Base-by-base conservation (phyloP, 1,140 invertebrate genomes). In the Ips nitidus region DNA sequence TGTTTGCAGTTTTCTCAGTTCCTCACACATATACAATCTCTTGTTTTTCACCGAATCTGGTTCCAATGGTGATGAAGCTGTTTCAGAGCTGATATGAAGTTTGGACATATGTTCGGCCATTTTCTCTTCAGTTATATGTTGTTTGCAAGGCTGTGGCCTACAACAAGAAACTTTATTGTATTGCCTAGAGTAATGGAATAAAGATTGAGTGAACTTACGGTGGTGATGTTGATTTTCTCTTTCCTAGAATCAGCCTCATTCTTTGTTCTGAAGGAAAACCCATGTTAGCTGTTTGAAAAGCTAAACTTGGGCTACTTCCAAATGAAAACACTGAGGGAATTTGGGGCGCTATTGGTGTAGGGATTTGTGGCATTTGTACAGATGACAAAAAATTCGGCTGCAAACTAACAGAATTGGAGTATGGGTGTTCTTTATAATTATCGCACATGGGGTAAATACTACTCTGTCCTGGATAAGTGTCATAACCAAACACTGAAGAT, bases 71-170 rank as follows among this genome's bases (percentile, higher is more conserved):
- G 70, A 71, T 8, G 62, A 45, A 37, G 72, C 71, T 4, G 77
- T 78, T 75, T 80, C 81, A 2, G 79, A 73, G 76, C 83, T 86
- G 69, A 93, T 91, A 73, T 91, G 89, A 38, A 93, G 79, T 42
- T 87, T 85, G 72, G 84, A 87, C 69, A 93, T 86, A 75, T 91
- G 89, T 47, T 88, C 89, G 22, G 90, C 86, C 86, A 93, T 91
- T 80, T 90, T 90, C 78, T 92, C 90, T 79, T 92, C 90, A 1
- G 90, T 91, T 70, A 92, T 91, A n/a, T 89, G 83, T 74, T 90
- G 89, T 79, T 93, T 93, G n/a, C 81, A 75, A 37, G 86, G 86
- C 43, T 73, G 71, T 4, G 70, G 70, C 36, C 79, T 80, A 69
- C 66, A 76, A 72, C 42, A 66, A 63, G 55, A 50, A 47, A 8